Evolutionary conservation across 2,797 vertebrate genomes (phyloP), one percentile per base, ranked within the genome.

Genomic region (Tamandua tetradactyla): DNA sequence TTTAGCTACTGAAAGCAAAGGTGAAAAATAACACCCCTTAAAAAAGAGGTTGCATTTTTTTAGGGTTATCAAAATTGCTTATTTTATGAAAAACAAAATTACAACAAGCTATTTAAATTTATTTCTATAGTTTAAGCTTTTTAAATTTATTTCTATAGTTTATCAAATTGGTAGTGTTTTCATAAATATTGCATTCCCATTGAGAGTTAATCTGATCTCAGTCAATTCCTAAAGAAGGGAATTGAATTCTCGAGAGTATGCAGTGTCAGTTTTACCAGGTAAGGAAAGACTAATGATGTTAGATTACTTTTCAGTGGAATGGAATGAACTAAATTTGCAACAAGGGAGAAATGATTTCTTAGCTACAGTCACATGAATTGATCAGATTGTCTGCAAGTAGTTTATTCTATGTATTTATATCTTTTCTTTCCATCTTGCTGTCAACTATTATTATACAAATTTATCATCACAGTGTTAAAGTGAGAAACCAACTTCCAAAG

Each of bases 311-410:
- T 88, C 84, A 87, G 30, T 89, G 62, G 44, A 25, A 90, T 32
- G 59, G 40, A 90, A 80, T 96, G 57, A 88, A 87, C 44, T 83
- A 86, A 94, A 95, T 97, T 96, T 96, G 42, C 74, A 94, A 85
- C 78, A 66, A 91, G 66, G 64, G 85, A 96, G 76, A 96, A 93
- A 61, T 92, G 40, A 69, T 92, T 90, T 92, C 27, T 57, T 83
- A 89, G 55, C 22, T 69, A 87, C 32, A 87, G 69, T 92, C 47
- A 83, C 55, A 68, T 88, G 30, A 83, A 91, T 93, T 88, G 87
- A 93, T 93, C 91, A 94, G 86, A 94, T 89, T 78, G 22, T 87
- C 49, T 92, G 25, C 76, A 40, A 88, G 72, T 87, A 57, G 68
- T 88, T 96, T 92, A 92, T 87, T 88, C 57, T 79, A 71, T 44